Evolutionary conservation across 2,113 vertebrate species (phyloP).

Genomic region (Ovibos moschatus): DNA sequence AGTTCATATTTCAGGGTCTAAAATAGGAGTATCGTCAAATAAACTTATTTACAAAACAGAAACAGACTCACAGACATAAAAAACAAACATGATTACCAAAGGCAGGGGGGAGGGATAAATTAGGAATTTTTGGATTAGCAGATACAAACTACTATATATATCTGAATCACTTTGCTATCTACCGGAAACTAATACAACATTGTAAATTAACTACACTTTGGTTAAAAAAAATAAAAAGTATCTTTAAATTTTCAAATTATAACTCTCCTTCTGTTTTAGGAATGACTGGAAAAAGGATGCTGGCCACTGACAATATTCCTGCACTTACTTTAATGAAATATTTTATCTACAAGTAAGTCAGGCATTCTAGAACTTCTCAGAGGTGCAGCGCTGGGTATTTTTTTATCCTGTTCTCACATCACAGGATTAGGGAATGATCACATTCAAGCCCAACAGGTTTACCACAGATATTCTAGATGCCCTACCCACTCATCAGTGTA

Average conservation of each 20-base stretch:
- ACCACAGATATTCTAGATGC: constrained; percentile 13
- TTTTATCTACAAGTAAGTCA: background rate
- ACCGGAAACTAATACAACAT: background rate
- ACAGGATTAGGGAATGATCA: constrained; percentile 15
- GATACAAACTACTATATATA: background rate
- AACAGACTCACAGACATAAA: background rate
- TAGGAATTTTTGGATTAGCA: background rate
- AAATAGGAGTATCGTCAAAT: constrained; percentile 10
- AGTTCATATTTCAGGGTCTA: background rate
- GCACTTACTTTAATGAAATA: background rate
- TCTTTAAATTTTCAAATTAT: constrained; percentile 26
- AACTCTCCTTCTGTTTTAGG: background rate
- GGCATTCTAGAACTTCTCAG: background rate
- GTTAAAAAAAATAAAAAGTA: background rate
- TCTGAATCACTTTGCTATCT: background rate
- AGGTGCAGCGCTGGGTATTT: constrained; percentile 19
- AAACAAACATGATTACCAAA: background rate
- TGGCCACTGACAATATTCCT: background rate
- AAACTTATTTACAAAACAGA: background rate
- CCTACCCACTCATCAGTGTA: background rate
- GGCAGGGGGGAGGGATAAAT: background rate
- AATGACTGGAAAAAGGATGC: background rate
- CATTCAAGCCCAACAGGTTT: constrained; percentile 67
- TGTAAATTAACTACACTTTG: background rate
- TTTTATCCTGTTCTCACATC: background rate